Percentiles rank a stretch among this genome's conserved stretches.
Conservation (phyloP, 1,140 invertebrate species). For the Drosophila kurseongensis region DNA sequence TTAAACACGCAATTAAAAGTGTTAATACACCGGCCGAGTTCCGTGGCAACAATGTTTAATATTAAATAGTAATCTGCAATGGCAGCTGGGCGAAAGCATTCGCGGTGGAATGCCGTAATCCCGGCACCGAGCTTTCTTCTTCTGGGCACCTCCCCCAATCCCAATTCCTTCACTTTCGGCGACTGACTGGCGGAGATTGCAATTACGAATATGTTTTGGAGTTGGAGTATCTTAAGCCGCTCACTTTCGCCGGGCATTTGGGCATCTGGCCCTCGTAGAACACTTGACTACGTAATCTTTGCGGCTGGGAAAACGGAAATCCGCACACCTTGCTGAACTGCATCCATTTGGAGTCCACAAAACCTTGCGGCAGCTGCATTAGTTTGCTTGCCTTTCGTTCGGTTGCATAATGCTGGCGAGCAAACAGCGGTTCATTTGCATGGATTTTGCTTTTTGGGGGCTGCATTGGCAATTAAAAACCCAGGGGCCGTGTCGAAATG, state of each 20-base stretch:
- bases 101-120: conserved; percentile 42
- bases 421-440: conserved; percentile 64
- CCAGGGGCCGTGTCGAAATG: conserved; percentile 62
- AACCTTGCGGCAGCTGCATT: conserved; percentile 47
- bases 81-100: conserved; percentile 39
- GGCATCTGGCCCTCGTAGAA: conserved; percentile 47
- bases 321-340: conserved; percentile 71
- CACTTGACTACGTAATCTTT: conserved; percentile 66
- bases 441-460: conserved; percentile 34
- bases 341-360: conserved; percentile 26
- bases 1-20: conserved; percentile 79
- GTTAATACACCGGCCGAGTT: conserved; percentile 36
- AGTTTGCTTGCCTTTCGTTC: conserved; percentile 41
- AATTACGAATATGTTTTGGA: conserved; percentile 35
- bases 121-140: conserved; percentile 31
- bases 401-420: conserved; percentile 55
- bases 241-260: conserved; percentile 57
- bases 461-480: conserved; percentile 77
- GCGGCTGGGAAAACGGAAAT: conserved; percentile 58
- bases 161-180: conserved; percentile 53
- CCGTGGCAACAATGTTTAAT: conserved; percentile 8
- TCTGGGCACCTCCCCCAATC: conserved; percentile 22
- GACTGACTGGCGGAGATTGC: conserved; percentile 27
- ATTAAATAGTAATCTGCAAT: conserved; percentile 41
- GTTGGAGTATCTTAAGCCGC: conserved; percentile 27